A percentile compares a stretch with the other conserved stretches of the same genome.
Conservation (phyloP, 1,140 invertebrate genomes). For the Melanaphis sacchari region DNA sequence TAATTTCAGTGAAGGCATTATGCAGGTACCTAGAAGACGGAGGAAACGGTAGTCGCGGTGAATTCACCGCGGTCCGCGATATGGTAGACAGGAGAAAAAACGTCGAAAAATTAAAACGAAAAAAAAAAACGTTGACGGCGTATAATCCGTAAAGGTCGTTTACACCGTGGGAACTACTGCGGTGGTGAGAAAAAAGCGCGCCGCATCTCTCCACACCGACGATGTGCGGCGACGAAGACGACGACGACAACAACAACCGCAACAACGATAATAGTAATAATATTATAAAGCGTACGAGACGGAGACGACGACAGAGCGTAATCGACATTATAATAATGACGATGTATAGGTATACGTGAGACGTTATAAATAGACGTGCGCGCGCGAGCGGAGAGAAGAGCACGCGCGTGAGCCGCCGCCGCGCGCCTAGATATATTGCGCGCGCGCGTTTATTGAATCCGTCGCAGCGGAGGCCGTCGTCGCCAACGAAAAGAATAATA, state of each 20-base stretch:
- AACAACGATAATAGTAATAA: neutral
- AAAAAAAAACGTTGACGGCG: neutral
- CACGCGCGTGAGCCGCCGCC: neutral
- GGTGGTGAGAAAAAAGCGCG: neutral
- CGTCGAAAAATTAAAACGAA: neutral
- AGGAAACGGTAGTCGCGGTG: neutral
- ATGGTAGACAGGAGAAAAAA: neutral
- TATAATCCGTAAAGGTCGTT: conserved; percentile 20
- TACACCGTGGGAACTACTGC: conserved; percentile 35
- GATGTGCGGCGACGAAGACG: neutral
- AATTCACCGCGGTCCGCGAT: neutral
- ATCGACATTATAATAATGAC: neutral
- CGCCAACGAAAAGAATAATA: neutral
- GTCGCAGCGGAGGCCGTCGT: neutral
- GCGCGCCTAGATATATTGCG: neutral
- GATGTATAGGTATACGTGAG: neutral
- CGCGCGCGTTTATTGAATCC: neutral
- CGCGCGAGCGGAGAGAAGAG: conserved; percentile 1
- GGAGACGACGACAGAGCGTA: neutral
- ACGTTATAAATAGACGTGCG: conserved; percentile 4
- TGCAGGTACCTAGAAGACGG: neutral
- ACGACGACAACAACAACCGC: neutral
- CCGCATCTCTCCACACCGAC: neutral
- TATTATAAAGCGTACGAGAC: neutral
- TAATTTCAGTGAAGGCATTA: neutral